A percentile compares a stretch with the other conserved stretches of the same genome.
These are phyloP conservation scores for Microhierax caerulescens DNA, from an alignment of 2,797 vertebrate species.

Conservation along the genomic window DNA sequence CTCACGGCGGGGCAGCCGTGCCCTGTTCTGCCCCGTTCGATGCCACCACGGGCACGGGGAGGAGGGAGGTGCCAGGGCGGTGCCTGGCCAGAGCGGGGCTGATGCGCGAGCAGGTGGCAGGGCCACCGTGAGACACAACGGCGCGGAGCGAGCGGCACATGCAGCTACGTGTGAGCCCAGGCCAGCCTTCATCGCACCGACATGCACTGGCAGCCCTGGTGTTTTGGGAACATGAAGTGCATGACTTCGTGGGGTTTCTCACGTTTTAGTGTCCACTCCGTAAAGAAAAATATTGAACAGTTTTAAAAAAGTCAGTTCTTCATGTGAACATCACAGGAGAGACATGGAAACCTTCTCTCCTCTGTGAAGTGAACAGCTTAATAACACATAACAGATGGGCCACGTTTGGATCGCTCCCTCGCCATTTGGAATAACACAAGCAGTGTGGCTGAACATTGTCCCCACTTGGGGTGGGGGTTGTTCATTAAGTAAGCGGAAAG, in stretches of 20 bases:
- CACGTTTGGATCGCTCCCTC: background rate
- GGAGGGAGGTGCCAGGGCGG: no score
- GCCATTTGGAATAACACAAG: background rate
- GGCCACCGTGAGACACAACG: accelerated
- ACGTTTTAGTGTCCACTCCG: accelerated
- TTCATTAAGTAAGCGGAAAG: background rate
- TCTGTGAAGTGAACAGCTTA: constrained; percentile 55
- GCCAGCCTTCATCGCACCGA: accelerated
- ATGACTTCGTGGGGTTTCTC: accelerated
- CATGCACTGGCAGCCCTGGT: background rate
- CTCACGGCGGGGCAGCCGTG: accelerated
- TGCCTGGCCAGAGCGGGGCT: accelerated
- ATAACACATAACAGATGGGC: constrained; percentile 23
- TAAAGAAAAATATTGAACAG: background rate
- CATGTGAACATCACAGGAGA: background rate
- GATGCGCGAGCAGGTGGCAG: accelerated
- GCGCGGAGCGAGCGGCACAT: accelerated
- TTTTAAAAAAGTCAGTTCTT: background rate
- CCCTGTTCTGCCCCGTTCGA: no score
- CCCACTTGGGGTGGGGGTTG: background rate
- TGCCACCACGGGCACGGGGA: no score
- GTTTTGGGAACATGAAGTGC: accelerated
- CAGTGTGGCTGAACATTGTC: constrained; percentile 13
- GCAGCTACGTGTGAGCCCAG: accelerated
- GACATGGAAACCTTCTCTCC: background rate